Base-by-base conservation (phyloP, 2,113 vertebrate species). In the Tachysurus fulvidraco region DNA sequence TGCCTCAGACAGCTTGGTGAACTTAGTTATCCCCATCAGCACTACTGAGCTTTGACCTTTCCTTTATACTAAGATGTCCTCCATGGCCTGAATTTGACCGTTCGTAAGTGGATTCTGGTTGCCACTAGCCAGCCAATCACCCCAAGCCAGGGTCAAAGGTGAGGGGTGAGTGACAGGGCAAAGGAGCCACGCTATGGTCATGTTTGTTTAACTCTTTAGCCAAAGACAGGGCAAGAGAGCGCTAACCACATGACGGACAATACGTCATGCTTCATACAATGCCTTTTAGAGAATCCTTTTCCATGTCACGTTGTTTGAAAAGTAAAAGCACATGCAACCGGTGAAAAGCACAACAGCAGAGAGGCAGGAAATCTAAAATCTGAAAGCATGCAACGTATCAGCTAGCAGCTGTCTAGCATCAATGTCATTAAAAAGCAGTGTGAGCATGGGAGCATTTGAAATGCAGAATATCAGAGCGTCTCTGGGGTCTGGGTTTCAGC, bases 151-250 rank as follows among this genome's bases (percentile, higher is more conserved):
- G 91, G 90, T 90, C 89, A 89, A 55, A 88, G 85, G 85, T 85
- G 78, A 83, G 85, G 86, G 91, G 91, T 92, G 84, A 88, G 83
- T 87, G 87, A 84, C 82, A 86, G 89, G 90, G 86, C 90, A 91
- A 88, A 80, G 71, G 79, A 84, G 65, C 73, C 81, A 64, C 59
- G 81, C 80, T 28, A 88, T 82, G 81, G 81, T 65, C 80, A 80
- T 90, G 90, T 90, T 91, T 92, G 79, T 85, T 90, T 88, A 90
- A 89, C 88, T 88, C 81, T 67, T 87, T 82, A 65, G 78, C 74
- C 76, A 86, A 67, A 87, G 80, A 71, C 44, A 86, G 81, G 50
- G 76, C 78, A 69, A 88, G 78, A 82, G 67, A 69, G 30, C 59
- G 84, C 67, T 87, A 76, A 59, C 59, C 50, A 84, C 55, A 57